phyloP scores from a whole-genome alignment of 2,113 vertebrate species.

The Phyllostomus hastatus region DNA sequence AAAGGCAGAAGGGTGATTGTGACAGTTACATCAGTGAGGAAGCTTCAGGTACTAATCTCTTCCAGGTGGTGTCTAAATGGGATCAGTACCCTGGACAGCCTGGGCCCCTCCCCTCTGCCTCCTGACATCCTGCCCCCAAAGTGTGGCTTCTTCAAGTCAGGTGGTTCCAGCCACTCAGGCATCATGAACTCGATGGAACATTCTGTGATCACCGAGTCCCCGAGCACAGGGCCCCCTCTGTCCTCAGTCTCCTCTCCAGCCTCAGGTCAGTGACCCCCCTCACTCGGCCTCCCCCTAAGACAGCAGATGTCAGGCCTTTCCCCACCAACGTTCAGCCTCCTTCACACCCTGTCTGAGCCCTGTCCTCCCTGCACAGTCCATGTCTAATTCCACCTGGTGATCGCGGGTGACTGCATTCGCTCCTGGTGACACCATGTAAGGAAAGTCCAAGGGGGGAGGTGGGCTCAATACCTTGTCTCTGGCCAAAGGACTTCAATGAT shows the following conservation, averaged over 20 bases:
- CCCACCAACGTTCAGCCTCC: neutral
- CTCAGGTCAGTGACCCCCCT: neutral
- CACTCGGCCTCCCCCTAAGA: neutral
- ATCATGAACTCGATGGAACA: neutral
- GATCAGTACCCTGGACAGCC: neutral
- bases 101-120: neutral
- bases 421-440: neutral
- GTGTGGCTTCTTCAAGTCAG: neutral
- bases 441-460: neutral
- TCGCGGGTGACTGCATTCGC: neutral
- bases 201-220: rapidly evolving
- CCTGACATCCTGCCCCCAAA: neutral
- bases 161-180: neutral
- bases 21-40: too few relatives aligned
- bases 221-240: neutral
- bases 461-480: neutral
- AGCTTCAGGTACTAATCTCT: too few relatives aligned
- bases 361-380: neutral
- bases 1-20: too few relatives aligned
- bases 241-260: neutral
- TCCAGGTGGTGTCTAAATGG: too few relatives aligned
- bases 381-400: neutral
- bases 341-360: neutral
- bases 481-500: neutral
- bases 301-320: neutral